Conservation (phyloP, 2,797 vertebrate species). For the Spea hammondii region DNA sequence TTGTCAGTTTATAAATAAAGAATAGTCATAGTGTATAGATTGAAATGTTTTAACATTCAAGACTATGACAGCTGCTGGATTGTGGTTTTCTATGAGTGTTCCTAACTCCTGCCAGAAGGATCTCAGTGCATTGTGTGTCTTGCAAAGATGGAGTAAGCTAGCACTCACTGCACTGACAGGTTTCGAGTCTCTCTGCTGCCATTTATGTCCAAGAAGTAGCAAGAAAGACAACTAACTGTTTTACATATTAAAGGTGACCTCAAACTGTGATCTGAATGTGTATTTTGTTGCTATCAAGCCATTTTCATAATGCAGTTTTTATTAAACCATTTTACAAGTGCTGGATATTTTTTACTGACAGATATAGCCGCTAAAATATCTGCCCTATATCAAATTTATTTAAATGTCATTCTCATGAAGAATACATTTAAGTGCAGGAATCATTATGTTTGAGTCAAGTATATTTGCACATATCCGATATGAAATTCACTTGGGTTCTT, state of each 20-base stretch:
- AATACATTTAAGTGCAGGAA: background rate
- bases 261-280: slow-evolving; percentile 22
- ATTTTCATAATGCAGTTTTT: slow-evolving; percentile 24
- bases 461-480: too few relatives aligned
- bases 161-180: background rate
- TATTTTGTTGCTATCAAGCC: slow-evolving; percentile 2
- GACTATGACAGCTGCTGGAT: background rate
- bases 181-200: background rate
- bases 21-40: background rate
- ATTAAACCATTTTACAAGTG: slow-evolving; percentile 5
- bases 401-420: background rate
- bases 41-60: background rate
- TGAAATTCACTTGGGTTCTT: too few relatives aligned
- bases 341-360: slow-evolving; percentile 3
- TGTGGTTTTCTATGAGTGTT: background rate
- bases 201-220: background rate
- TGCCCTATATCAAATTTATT: slow-evolving; percentile 4
- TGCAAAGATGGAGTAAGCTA: background rate
- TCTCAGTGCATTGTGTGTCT: background rate
- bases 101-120: background rate
- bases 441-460: too few relatives aligned
- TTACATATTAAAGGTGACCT: slow-evolving; percentile 33
- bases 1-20: background rate
- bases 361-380: background rate
- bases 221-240: background rate